Conservation (phyloP, 2,113 vertebrate genomes). For the Corydoras sp. region DNA sequence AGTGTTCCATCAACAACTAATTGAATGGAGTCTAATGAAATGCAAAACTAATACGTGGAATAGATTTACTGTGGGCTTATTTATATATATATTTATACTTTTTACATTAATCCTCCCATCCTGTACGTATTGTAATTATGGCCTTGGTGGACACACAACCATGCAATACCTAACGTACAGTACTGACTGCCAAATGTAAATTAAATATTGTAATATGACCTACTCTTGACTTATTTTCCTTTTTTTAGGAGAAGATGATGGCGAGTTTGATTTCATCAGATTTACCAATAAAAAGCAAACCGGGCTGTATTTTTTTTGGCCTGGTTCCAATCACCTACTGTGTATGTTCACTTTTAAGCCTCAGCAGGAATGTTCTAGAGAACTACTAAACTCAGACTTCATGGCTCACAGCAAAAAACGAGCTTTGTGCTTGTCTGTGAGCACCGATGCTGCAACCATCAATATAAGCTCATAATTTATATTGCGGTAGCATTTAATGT, state of each 20-base stretch:
- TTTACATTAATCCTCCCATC: too few relatives aligned
- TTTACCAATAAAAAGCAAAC: constrained; percentile 44
- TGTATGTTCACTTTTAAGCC: constrained; percentile 43
- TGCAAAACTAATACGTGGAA: too few relatives aligned
- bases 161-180: too few relatives aligned
- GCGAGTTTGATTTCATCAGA: constrained; percentile 43
- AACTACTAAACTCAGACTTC: constrained; percentile 24
- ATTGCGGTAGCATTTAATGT: constrained; percentile 15
- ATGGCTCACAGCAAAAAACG: constrained; percentile 32
- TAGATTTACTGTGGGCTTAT: too few relatives aligned
- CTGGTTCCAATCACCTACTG: constrained; percentile 39
- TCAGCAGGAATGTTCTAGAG: constrained; percentile 48
- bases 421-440: constrained; percentile 35
- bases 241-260: constrained; percentile 31
- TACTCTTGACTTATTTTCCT: constrained; percentile 23
- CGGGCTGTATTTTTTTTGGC: constrained; percentile 42
- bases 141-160: too few relatives aligned
- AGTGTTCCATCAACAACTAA: too few relatives aligned
- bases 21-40: too few relatives aligned
- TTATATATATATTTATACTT: too few relatives aligned
- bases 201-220: constrained; percentile 19
- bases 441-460: constrained; percentile 26
- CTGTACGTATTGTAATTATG: too few relatives aligned
- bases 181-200: background rate
- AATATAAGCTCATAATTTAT: constrained; percentile 19